Conservation (phyloP, 2,113 vertebrate genomes). For the Merops nubicus region DNA sequence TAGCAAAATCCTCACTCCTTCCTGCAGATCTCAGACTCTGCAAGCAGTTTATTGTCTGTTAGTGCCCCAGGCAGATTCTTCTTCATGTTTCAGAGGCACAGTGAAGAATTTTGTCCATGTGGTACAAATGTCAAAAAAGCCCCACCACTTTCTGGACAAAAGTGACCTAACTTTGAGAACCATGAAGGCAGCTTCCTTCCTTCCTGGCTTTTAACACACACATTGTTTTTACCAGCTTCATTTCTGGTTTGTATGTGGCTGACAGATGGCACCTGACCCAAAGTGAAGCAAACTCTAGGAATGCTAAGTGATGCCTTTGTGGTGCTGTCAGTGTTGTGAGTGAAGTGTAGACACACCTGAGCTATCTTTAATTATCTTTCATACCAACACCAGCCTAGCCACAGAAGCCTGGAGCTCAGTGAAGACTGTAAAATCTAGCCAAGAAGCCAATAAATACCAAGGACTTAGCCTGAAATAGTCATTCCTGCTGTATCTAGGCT, state of each 20-base stretch:
- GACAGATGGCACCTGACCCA: neutral
- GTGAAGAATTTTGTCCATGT: neutral
- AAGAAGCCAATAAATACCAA: conserved; percentile 53
- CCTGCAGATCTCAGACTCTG: neutral
- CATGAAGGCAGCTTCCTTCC: neutral
- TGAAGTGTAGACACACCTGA: neutral
- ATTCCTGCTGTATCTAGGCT: neutral
- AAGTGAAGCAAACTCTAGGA: neutral
- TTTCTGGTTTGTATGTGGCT: neutral
- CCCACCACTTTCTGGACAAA: neutral
- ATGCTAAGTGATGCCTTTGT: neutral
- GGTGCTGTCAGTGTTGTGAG: neutral
- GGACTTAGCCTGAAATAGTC: conserved; percentile 15
- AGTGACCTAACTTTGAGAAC: neutral
- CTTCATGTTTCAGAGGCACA: neutral
- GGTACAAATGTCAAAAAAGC: no score
- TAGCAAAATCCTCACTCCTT: neutral
- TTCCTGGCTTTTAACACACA: neutral
- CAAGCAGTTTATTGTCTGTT: neutral
- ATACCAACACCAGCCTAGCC: neutral
- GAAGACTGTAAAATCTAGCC: conserved; percentile 29
- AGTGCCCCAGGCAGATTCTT: neutral
- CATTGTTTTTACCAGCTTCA: neutral
- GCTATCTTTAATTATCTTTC: neutral
- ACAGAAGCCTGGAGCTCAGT: neutral